A percentile compares a stretch with the other conserved stretches of the same genome.
Evolutionary conservation across 1,140 invertebrate genomes (phyloP).

Genomic region (Hestina assimilis): DNA sequence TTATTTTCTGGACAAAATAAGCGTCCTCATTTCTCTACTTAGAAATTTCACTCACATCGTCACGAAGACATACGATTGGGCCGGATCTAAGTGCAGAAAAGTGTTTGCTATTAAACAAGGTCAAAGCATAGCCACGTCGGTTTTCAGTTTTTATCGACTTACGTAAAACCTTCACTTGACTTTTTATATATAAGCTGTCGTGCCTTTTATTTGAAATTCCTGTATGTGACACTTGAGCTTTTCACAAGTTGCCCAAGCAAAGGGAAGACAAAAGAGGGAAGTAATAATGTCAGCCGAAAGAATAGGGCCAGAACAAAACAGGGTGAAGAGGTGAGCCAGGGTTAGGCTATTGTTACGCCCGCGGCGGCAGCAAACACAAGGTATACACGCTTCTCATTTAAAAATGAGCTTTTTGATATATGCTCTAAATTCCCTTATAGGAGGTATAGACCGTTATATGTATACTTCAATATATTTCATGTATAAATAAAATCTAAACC

Average conservation of each 20-base stretch:
- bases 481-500: too few species aligned
- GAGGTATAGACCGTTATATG: not conserved
- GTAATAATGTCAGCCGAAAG: slow-evolving; percentile 62
- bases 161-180: slow-evolving; percentile 12
- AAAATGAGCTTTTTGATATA: not conserved
- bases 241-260: slow-evolving; percentile 40
- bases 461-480: too few species aligned
- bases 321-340: slow-evolving; percentile 50
- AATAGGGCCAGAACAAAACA: slow-evolving; percentile 59
- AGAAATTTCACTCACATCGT: slow-evolving; percentile 48
- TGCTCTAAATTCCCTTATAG: too few species aligned
- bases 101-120: slow-evolving; percentile 37
- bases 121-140: slow-evolving; percentile 42
- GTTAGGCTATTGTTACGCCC: slow-evolving; percentile 48
- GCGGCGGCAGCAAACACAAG: slow-evolving; percentile 4
- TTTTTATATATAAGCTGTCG: slow-evolving; percentile 31
- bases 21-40: slow-evolving; percentile 45
- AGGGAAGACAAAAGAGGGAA: slow-evolving; percentile 50
- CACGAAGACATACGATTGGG: slow-evolving; percentile 18
- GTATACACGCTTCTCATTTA: not conserved
- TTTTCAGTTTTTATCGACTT: slow-evolving; percentile 40
- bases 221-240: slow-evolving; percentile 32
- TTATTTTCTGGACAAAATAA: slow-evolving; percentile 56
- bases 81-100: slow-evolving; percentile 52
- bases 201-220: slow-evolving; percentile 32